Evolutionary conservation across 2,888 invertebrate species (phyloP).

Genomic region (Ectobius pallidus): DNA sequence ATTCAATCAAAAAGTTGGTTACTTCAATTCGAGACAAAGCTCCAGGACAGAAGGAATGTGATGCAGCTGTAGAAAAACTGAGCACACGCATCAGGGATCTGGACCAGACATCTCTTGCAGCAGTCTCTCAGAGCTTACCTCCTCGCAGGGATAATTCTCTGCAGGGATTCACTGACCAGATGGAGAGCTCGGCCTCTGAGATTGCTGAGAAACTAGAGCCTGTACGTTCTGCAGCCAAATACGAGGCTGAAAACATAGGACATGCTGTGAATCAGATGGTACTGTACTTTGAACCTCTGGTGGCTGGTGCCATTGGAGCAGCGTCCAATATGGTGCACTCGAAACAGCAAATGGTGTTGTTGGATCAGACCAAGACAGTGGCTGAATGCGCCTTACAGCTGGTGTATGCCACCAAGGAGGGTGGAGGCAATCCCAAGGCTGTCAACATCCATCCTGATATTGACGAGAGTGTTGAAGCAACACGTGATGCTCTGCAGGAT

Average conservation of each 20-base stretch:
- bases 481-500: conserved; percentile 82
- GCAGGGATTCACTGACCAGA: conserved; percentile 77
- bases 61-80: conserved; percentile 78
- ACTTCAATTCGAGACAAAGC: conserved; percentile 93
- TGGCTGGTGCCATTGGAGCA: conserved; percentile 82
- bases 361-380: conserved; percentile 94
- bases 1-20: conserved; percentile 93
- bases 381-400: conserved; percentile 90
- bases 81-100: conserved; percentile 77
- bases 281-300: conserved; percentile 84
- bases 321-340: conserved; percentile 89
- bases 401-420: conserved; percentile 82
- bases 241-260: conserved; percentile 92
- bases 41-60: conserved; percentile 95
- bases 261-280: conserved; percentile 73
- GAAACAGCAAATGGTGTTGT: conserved; percentile 80
- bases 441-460: conserved; percentile 79
- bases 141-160: conserved; percentile 74
- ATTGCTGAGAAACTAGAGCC: conserved; percentile 85
- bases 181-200: conserved; percentile 79
- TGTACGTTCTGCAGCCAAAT: conserved; percentile 82
- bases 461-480: conserved; percentile 78
- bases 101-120: conserved; percentile 86
- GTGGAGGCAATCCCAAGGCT: conserved; percentile 94
- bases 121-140: conserved; percentile 79